phyloP scores from a whole-genome alignment of 2,888 invertebrate genomes.

The Cryptocephalus primarius region DNA sequence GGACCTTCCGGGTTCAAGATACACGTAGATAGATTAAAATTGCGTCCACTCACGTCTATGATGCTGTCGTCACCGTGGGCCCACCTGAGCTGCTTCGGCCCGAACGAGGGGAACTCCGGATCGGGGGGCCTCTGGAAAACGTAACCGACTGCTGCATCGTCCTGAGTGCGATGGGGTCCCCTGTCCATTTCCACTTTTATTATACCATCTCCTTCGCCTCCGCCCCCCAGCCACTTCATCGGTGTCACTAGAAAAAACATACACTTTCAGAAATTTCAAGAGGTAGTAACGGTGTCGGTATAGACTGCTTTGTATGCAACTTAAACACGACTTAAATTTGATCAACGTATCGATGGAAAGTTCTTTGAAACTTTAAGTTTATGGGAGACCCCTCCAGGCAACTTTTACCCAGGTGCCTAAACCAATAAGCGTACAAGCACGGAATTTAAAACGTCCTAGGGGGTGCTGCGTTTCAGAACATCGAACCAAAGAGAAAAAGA shows the following conservation, averaged over 20 bases:
- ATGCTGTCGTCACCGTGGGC: conserved; percentile 75
- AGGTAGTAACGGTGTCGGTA: too few relatives aligned
- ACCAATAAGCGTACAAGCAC: too few relatives aligned
- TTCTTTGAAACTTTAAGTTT: too few relatives aligned
- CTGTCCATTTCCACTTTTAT: conserved; percentile 51
- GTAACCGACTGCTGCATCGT: conserved; percentile 88
- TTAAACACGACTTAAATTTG: too few relatives aligned
- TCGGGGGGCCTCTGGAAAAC: conserved; percentile 80
- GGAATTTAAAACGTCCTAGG: too few relatives aligned
- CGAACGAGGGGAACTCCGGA: conserved; percentile 61
- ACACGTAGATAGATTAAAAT: too few relatives aligned
- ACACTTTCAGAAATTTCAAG: not conserved
- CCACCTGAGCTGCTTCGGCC: conserved; percentile 72
- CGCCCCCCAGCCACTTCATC: conserved; percentile 70
- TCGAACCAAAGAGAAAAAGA: too few relatives aligned
- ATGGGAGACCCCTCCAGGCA: too few relatives aligned
- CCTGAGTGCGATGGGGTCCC: conserved; percentile 64
- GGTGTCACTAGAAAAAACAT: conserved; percentile 31
- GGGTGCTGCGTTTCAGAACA: too few relatives aligned
- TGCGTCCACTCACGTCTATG: conserved; percentile 58
- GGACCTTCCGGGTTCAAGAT: not conserved
- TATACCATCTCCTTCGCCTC: conserved; percentile 53
- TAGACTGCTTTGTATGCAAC: too few relatives aligned
- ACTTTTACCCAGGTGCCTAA: too few relatives aligned
- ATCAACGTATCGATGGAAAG: too few relatives aligned